Evolutionary conservation across 2,888 invertebrate genomes (phyloP), one percentile per base, ranked within the genome.

Genomic region (Nomada fucata): DNA sequence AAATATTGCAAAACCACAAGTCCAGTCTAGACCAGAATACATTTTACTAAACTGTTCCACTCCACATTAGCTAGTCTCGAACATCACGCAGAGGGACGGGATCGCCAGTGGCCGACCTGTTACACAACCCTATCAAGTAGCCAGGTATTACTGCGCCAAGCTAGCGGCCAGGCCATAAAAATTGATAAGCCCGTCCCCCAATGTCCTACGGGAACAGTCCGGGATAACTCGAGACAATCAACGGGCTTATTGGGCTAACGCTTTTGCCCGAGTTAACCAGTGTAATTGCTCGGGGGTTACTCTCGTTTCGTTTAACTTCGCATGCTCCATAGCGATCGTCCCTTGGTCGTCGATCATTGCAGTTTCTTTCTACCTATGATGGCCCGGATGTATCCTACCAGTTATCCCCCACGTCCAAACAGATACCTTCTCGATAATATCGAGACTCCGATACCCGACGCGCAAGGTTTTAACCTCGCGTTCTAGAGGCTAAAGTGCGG

Each of bases 171-270:
- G 82, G 80, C 85, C 86, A 80, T 91, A 90, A 90, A 91, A 90
- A 91, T 89, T 91, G 91, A 90, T 91, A 89, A 91, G 89, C 86
- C 85, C 85, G 73, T 79, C 83, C 84, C 76, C 13, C 55, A 63
- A 74, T 77, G 85, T 88, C 85, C 87, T 84, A 71, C 74, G 88
- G 85, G 87, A 88, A 61, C 74, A 75, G 75, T 63, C 55, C 70
- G 68, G 89, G 82, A 88, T 87, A 90, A 90, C 88, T 90, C 88
- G 82, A 89, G 89, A 89, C 90, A 88, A 91, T 91, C 90, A 87
- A 88, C 86, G 86, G 83, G 85, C 85, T 89, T 89, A 90, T 89
- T 89, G 86, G 81, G 87, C 82, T 82, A 80, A 86, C 85, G 85
- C 83, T 88, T 85, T 83, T 84, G 79, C 76, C 72, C 78, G 89